Percentiles rank a stretch among this genome's conserved stretches.
Evolutionary conservation across 2,888 invertebrate species (phyloP).

Genomic region (Empis livida): DNA sequence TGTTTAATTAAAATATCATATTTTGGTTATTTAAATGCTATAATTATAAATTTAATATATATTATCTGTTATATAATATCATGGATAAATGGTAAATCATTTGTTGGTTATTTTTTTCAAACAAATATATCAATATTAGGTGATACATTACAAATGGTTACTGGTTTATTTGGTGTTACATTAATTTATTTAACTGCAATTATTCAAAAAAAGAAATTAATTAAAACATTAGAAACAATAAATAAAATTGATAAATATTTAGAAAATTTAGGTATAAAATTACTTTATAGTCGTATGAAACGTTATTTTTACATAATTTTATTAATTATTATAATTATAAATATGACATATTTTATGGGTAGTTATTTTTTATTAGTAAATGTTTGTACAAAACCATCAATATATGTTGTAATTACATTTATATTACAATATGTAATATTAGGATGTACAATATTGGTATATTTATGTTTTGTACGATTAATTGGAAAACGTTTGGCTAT

Average conservation of each 20-base stretch:
- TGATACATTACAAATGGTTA: conserved; percentile 28
- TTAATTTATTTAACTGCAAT: conserved; percentile 27
- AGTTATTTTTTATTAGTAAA: conserved; percentile 26
- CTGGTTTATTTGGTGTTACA: conserved; percentile 25
- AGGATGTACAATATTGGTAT: conserved; percentile 28
- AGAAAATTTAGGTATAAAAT: conserved; percentile 24
- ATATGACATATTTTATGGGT: conserved; percentile 26
- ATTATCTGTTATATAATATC: conserved; percentile 23
- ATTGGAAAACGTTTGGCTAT: conserved; percentile 28
- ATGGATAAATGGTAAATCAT: conserved; percentile 24
- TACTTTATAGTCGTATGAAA: conserved; percentile 29
- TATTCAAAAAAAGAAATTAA: conserved; percentile 21
- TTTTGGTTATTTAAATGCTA: conserved; percentile 26
- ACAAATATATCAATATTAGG: conserved; percentile 29
- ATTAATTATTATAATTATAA: conserved; percentile 22
- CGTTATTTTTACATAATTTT: conserved; percentile 25
- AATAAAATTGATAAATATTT: conserved; percentile 26
- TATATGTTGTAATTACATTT: conserved; percentile 28
- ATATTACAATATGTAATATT: conserved; percentile 29
- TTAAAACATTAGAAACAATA: conserved; percentile 23
- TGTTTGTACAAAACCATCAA: conserved; percentile 23
- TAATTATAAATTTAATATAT: conserved; percentile 21
- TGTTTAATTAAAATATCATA: conserved; percentile 19
- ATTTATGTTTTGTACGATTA: conserved; percentile 27
- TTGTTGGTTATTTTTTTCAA: conserved; percentile 30